These are phyloP conservation scores for Montipora efflorescens DNA, from an alignment of 64 coral and sea anemone species.

Conservation along the genomic window DNA sequence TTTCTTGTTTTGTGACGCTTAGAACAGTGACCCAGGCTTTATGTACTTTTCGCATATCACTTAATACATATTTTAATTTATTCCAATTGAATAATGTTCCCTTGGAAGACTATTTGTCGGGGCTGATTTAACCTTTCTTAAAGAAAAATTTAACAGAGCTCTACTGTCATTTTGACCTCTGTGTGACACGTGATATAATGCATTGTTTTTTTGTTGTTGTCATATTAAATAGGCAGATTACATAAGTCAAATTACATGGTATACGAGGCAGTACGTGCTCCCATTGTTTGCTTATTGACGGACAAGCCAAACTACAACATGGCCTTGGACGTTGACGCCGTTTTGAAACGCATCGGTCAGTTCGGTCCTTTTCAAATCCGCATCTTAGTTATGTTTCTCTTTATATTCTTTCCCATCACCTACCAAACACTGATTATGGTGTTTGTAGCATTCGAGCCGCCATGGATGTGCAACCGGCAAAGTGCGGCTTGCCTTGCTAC, in stretches of 20 bases:
- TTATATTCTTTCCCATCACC: conserved; percentile 75
- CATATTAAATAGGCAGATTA: no score
- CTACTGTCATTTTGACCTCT: no score
- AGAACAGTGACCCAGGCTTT: no score
- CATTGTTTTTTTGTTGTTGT: no score
- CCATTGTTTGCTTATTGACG: not conserved
- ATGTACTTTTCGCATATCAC: no score
- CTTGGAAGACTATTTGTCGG: no score
- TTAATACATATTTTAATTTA: no score
- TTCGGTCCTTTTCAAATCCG: conserved; percentile 85
- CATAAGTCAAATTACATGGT: not conserved
- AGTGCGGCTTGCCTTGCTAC: conserved; percentile 50
- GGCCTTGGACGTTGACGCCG: conserved; percentile 67
- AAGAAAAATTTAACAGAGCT: no score
- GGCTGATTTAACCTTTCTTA: no score
- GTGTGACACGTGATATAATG: no score
- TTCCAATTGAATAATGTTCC: no score
- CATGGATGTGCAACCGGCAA: conserved; percentile 82
- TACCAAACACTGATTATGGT: conserved; percentile 93
- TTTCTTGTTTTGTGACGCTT: no score
- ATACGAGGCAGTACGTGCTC: not conserved
- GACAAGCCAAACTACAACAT: not conserved
- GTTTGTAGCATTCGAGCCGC: conserved; percentile 88
- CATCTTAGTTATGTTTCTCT: conserved; percentile 26
- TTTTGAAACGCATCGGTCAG: conserved; percentile 76